Conservation (phyloP, 1,140 invertebrate species). For the Prorops nasuta region DNA sequence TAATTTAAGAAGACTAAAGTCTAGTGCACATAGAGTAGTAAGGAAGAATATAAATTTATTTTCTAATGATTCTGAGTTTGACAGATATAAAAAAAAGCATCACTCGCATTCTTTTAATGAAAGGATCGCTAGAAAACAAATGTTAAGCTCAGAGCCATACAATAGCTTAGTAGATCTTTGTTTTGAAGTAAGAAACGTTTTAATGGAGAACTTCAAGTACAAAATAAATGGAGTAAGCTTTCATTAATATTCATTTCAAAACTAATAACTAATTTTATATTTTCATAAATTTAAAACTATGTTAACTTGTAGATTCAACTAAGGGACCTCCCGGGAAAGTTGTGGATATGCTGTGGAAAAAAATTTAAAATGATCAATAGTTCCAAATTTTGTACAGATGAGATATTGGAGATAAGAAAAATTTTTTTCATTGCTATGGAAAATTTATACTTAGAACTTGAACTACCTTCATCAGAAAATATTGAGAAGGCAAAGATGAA, state of each 20-base stretch:
- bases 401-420: constrained; percentile 30
- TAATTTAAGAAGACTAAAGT: constrained; percentile 26
- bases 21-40: no score
- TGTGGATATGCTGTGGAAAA: constrained; percentile 37
- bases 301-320: constrained; percentile 21
- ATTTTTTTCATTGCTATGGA: constrained; percentile 9
- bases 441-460: constrained; percentile 6
- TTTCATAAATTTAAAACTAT: no score
- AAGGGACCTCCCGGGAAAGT: constrained; percentile 9
- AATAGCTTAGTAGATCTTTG: constrained; percentile 22
- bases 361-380: constrained; percentile 36
- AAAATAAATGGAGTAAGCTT: constrained; percentile 5
- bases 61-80: no score
- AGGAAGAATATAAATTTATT: no score
- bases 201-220: not conserved
- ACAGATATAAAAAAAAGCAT: not conserved
- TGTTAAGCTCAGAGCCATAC: constrained; percentile 17
- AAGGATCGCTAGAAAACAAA: constrained; percentile 24
- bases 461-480: constrained; percentile 24
- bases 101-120: constrained; percentile 44
- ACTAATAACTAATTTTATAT: no score
- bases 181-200: constrained; percentile 9
- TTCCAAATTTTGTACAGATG: constrained; percentile 45
- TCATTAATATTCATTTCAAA: constrained; percentile 1
- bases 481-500: constrained; percentile 10